Percentiles rank a stretch among this genome's conserved stretches.
phyloP scores from a whole-genome alignment of 1,140 invertebrate species.

The Drosophila sechellia region DNA sequence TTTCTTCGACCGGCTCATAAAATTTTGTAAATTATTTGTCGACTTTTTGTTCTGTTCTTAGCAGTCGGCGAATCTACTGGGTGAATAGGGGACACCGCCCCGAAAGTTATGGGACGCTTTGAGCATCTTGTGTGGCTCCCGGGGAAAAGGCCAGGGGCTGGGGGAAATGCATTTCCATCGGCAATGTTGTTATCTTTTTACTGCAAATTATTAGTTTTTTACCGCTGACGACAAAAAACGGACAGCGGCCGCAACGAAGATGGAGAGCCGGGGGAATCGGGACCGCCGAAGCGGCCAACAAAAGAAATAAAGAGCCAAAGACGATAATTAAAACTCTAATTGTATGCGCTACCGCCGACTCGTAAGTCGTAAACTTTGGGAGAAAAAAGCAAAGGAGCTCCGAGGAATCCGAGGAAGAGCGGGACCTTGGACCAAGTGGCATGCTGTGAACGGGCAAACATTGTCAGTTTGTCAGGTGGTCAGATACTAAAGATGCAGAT shows the following conservation, averaged over 20 bases:
- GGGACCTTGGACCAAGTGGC: slow-evolving; percentile 21
- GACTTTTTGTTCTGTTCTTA: slow-evolving; percentile 70
- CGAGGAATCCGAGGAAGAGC: slow-evolving; percentile 1
- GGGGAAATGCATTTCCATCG: slow-evolving; percentile 52
- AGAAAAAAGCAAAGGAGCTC: slow-evolving; percentile 9
- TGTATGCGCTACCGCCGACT: slow-evolving; percentile 71
- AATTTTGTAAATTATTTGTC: slow-evolving; percentile 79
- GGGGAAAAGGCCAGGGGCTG: slow-evolving; percentile 11
- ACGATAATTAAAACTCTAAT: slow-evolving; percentile 80
- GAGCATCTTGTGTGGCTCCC: slow-evolving; percentile 71
- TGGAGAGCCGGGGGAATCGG: not conserved
- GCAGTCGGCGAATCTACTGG: slow-evolving; percentile 36
- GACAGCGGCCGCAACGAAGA: slow-evolving; percentile 19
- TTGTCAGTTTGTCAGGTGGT: slow-evolving; percentile 40
- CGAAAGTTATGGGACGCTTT: slow-evolving; percentile 59
- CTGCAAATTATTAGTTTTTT: slow-evolving; percentile 81
- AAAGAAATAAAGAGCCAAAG: slow-evolving; percentile 52
- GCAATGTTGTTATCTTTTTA: slow-evolving; percentile 81
- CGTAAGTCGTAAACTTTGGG: slow-evolving; percentile 45
- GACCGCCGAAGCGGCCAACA: slow-evolving; percentile 13
- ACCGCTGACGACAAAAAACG: slow-evolving; percentile 69
- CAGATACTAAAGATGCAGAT: not conserved
- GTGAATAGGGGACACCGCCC: slow-evolving; percentile 4
- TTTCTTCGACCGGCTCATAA: slow-evolving; percentile 59
- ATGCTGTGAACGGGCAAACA: slow-evolving; percentile 40